Conservation (phyloP, 2,888 invertebrate species). For the Napeogenes sylphis region DNA sequence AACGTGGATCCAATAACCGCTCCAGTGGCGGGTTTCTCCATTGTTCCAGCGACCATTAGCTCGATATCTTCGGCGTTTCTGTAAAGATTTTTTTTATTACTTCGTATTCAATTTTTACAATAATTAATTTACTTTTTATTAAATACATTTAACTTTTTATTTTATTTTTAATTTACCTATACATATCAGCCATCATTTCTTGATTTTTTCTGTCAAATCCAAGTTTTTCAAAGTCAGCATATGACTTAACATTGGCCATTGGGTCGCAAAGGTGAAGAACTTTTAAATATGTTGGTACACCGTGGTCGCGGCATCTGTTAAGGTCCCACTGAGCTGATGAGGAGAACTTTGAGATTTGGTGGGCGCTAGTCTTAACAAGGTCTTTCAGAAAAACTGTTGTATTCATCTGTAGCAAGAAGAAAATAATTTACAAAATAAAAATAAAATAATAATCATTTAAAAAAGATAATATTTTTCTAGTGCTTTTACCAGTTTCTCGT, state of each 20-base stretch:
- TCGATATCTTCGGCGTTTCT: conserved; percentile 88
- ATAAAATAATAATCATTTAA: too few species aligned
- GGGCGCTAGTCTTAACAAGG: conserved; percentile 81
- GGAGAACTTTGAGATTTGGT: conserved; percentile 77
- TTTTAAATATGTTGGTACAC: conserved; percentile 84
- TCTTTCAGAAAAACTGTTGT: conserved; percentile 78
- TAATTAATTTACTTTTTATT: neutral
- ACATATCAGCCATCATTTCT: conserved; percentile 81
- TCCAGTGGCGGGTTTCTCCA: conserved; percentile 88
- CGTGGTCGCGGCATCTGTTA: conserved; percentile 85
- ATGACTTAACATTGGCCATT: conserved; percentile 69
- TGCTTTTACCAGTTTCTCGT: conserved; percentile 78
- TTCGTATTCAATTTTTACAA: neutral
- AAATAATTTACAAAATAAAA: too few species aligned
- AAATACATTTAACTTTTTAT: too few species aligned
- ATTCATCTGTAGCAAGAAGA: conserved; percentile 68
- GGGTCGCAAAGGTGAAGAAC: conserved; percentile 82
- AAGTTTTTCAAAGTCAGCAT: conserved; percentile 77
- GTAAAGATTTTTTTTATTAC: conserved; percentile 31
- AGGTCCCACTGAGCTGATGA: conserved; percentile 70
- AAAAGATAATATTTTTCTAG: neutral
- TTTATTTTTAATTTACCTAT: conserved; percentile 66
- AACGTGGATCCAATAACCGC: conserved; percentile 92
- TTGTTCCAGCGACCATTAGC: conserved; percentile 87
- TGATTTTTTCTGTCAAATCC: conserved; percentile 78